These are phyloP conservation scores for Erythrocercus mccallii DNA, from an alignment of 2,113 vertebrate species.

Conservation along the genomic window DNA sequence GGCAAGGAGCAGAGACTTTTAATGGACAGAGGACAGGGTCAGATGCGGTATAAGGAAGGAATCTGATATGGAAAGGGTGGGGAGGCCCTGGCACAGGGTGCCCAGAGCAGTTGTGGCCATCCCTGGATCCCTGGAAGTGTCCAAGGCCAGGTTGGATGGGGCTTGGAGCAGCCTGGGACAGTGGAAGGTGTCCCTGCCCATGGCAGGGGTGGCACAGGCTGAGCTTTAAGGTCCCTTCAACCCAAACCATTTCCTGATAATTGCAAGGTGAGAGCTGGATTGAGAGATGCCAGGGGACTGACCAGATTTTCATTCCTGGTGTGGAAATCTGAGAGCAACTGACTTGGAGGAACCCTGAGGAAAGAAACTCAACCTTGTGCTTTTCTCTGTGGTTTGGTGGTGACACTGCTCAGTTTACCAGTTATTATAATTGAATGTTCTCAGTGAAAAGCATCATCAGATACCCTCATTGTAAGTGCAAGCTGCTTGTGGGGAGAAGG, in stretches of 20 bases:
- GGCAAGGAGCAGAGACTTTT: neutral
- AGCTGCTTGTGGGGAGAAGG: neutral
- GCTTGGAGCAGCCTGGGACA: neutral
- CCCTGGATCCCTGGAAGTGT: neutral
- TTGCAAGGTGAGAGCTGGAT: neutral
- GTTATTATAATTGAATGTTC: neutral
- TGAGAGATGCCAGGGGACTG: neutral
- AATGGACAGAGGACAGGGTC: neutral
- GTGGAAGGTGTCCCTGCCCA: neutral
- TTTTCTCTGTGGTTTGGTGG: neutral
- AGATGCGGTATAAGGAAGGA: neutral
- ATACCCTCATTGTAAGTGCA: neutral
- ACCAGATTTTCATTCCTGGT: neutral
- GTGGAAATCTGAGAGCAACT: neutral
- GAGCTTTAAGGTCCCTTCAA: neutral
- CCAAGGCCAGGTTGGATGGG: accelerated
- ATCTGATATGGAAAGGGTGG: neutral
- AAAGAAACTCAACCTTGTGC: neutral
- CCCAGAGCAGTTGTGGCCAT: neutral
- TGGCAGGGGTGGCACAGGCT: accelerated
- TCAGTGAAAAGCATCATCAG: neutral
- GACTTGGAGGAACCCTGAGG: neutral
- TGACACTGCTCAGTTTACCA: neutral
- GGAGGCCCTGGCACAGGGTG: accelerated
- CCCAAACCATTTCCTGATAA: neutral